phyloP scores from a whole-genome alignment of 2,888 invertebrate genomes.

The Oscheius myriophilus region DNA sequence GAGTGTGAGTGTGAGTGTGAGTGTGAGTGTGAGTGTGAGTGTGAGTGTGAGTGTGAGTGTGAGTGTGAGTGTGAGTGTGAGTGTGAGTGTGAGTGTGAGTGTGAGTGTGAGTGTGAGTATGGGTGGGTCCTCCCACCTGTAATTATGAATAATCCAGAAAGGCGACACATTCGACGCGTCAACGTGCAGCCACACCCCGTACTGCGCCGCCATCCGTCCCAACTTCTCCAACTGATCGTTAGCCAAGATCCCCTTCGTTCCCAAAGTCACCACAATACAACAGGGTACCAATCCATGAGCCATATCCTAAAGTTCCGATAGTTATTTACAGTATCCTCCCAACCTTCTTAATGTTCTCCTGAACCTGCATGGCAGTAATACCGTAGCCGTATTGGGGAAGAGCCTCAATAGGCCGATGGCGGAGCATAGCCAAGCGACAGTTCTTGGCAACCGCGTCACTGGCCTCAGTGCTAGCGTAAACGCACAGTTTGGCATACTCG shows the following conservation, averaged over 20 bases:
- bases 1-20: too few species aligned
- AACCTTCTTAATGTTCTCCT: slow-evolving; percentile 13
- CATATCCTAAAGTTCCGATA: background rate
- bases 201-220: slow-evolving; percentile 16
- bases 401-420: slow-evolving; percentile 2
- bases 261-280: slow-evolving; percentile 21
- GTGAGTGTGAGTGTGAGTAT: too few species aligned
- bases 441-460: slow-evolving; percentile 10
- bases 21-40: too few species aligned
- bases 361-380: slow-evolving; percentile 10
- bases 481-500: background rate
- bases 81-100: too few species aligned
- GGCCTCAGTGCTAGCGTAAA: slow-evolving; percentile 18
- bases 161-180: slow-evolving; percentile 17
- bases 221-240: slow-evolving; percentile 14
- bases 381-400: slow-evolving; percentile 17
- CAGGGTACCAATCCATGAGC: slow-evolving; percentile 1
- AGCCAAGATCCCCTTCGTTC: slow-evolving; percentile 18
- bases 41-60: too few species aligned
- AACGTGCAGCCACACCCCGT: slow-evolving; percentile 16
- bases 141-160: slow-evolving; percentile 10
- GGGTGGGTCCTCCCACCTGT: too few species aligned
- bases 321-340: too few species aligned
- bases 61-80: too few species aligned
- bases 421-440: slow-evolving; percentile 20